These are phyloP conservation scores for Brachypalpus laphriformis DNA, from an alignment of 2,888 invertebrate species.

Conservation along the genomic window DNA sequence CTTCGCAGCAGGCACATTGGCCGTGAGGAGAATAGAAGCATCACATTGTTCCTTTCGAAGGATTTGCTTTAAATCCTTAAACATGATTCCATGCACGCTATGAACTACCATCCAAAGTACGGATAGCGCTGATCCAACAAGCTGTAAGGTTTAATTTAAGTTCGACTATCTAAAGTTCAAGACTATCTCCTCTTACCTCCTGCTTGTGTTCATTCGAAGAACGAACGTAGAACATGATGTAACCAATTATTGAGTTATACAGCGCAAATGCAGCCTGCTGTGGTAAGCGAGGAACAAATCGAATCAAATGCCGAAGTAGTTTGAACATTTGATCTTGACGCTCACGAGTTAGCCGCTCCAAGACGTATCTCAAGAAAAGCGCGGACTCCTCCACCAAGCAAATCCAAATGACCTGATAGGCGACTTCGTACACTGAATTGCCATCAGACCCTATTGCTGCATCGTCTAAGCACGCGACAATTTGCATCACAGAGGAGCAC, in stretches of 20 bases:
- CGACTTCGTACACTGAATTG: constrained; percentile 97
- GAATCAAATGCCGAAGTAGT: constrained; percentile 93
- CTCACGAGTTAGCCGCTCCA: constrained; percentile 96
- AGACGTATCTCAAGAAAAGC: constrained; percentile 95
- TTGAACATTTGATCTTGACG: constrained; percentile 98
- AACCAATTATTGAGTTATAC: constrained; percentile 99
- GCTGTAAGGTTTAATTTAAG: constrained; percentile 77
- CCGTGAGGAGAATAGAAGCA: constrained; percentile 97
- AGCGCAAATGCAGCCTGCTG: constrained; percentile 99
- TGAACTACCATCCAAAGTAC: constrained; percentile 99
- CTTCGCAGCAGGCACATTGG: constrained; percentile 99
- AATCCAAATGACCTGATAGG: constrained; percentile 98
- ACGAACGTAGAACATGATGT: constrained; percentile 99
- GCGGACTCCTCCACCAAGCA: constrained; percentile 99
- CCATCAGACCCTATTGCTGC: constrained; percentile 97
- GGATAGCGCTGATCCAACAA: constrained; percentile 96
- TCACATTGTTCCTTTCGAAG: constrained; percentile 99
- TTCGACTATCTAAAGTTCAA: neutral
- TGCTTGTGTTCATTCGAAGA: constrained; percentile 98
- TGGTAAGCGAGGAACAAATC: constrained; percentile 96
- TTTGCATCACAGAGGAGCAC: constrained; percentile 97
- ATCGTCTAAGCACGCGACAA: constrained; percentile 97
- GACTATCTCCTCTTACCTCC: constrained; percentile 83
- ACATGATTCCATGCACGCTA: constrained; percentile 99
- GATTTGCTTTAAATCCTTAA: constrained; percentile 99